Evolutionary conservation across 64 coral and sea anemone species (phyloP).

Genomic region (Anthopleura sola): DNA sequence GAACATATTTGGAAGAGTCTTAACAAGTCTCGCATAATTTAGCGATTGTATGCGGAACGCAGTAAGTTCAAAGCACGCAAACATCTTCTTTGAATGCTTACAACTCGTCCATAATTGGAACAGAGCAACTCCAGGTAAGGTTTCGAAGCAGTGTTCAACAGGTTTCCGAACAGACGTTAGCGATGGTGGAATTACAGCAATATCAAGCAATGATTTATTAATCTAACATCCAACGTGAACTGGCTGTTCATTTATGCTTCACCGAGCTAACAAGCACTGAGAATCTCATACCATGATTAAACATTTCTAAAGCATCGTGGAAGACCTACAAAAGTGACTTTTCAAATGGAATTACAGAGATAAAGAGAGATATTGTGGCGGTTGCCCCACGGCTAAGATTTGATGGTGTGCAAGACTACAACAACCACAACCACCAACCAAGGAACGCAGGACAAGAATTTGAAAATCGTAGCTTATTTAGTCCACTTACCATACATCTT

Average conservation of each 20-base stretch:
- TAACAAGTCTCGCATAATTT: slow-evolving; percentile 50
- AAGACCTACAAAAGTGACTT: background rate
- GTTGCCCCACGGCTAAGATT: slow-evolving; percentile 9
- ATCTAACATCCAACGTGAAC: background rate
- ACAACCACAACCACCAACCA: background rate
- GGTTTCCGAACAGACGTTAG: background rate
- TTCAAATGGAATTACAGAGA: background rate
- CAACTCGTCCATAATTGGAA: background rate
- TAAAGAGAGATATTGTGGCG: background rate
- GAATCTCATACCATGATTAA: background rate
- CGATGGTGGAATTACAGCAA: background rate
- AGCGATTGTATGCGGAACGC: slow-evolving; percentile 28
- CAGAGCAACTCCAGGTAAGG: background rate
- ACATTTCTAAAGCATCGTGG: background rate
- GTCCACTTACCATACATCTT: slow-evolving; percentile 96
- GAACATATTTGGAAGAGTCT: slow-evolving; percentile 89
- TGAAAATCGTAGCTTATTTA: background rate
- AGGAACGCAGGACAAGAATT: slow-evolving; percentile 27
- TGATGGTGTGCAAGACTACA: slow-evolving; percentile 13
- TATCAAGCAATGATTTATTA: slow-evolving; percentile 7
- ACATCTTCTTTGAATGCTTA: slow-evolving; percentile 10
- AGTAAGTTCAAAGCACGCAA: slow-evolving; percentile 21
- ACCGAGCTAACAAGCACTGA: background rate
- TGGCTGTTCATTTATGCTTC: slow-evolving; percentile 12
- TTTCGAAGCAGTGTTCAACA: background rate